Conservation (phyloP, 1,140 invertebrate species). For the Lordiphosa stackelbergi region DNA sequence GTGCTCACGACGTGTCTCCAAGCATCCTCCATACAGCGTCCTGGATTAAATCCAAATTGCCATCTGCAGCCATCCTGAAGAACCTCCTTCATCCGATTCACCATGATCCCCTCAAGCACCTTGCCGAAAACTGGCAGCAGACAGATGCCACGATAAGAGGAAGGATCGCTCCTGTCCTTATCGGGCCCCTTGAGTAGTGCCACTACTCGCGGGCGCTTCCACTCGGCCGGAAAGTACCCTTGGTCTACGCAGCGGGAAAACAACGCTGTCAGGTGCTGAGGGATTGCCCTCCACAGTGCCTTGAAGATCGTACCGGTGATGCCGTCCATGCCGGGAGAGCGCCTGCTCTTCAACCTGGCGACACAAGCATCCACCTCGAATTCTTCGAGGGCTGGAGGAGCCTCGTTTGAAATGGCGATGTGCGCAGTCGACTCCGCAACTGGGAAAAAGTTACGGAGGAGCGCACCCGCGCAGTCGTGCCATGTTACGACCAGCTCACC, state of each 20-base stretch:
- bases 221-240: constrained; percentile 11
- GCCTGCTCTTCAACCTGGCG: constrained; percentile 20
- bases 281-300: constrained; percentile 12
- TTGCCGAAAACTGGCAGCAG: neutral
- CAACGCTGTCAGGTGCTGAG: constrained; percentile 11
- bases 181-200: constrained; percentile 11
- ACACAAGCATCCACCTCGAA: constrained; percentile 14
- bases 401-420: constrained; percentile 1
- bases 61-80: too few species aligned
- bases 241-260: constrained; percentile 8
- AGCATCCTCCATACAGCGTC: constrained; percentile 23
- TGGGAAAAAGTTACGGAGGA: constrained; percentile 5
- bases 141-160: constrained; percentile 3
- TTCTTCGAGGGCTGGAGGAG: constrained; percentile 3
- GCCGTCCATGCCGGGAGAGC: constrained; percentile 20
- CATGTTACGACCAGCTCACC: constrained; percentile 14
- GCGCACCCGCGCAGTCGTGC: constrained; percentile 14
- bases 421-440: constrained; percentile 11
- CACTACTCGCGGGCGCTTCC: constrained; percentile 8
- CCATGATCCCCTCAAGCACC: too few species aligned
- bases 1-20: neutral
- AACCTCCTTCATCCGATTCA: too few species aligned
- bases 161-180: constrained; percentile 5
- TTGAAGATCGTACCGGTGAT: constrained; percentile 24
- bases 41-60: constrained; percentile 13